Evolutionary conservation across 1,140 invertebrate genomes (phyloP).

Genomic region (Drosophila pallidifrons): DNA sequence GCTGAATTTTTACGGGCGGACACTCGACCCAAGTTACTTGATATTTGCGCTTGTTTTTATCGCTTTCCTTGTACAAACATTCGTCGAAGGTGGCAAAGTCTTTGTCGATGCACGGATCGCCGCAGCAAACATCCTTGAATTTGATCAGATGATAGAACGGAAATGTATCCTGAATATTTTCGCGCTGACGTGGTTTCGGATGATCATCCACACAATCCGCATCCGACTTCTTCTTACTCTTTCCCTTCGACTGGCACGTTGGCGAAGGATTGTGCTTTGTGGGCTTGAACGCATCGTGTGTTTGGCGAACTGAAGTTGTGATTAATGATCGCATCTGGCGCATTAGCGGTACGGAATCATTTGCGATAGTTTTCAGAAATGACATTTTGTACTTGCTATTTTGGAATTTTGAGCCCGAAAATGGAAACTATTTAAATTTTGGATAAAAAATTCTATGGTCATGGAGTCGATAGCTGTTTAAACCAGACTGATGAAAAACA

Average conservation of each 20-base stretch:
- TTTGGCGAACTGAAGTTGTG: background rate
- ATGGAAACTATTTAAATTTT: background rate
- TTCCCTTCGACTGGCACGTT: background rate
- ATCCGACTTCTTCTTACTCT: background rate
- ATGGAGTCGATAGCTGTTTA: conserved; percentile 2
- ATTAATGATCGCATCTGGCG: background rate
- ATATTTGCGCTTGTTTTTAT: conserved; percentile 61
- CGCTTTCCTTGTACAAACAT: conserved; percentile 41
- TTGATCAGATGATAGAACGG: conserved; percentile 42
- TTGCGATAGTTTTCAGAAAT: background rate
- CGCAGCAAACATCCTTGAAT: conserved; percentile 33
- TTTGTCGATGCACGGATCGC: background rate
- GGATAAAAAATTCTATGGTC: background rate
- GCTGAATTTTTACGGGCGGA: conserved; percentile 53
- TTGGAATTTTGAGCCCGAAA: background rate
- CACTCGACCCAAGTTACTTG: conserved; percentile 71
- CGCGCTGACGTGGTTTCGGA: background rate
- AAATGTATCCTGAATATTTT: conserved; percentile 18
- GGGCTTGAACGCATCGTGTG: background rate
- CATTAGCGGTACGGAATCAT: background rate
- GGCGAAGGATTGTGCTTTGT: conserved; percentile 14
- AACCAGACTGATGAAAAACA: conserved; percentile 1
- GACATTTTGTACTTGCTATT: background rate
- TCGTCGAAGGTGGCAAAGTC: conserved; percentile 28
- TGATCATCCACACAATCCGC: background rate